Conservation (phyloP, 2,888 invertebrate genomes). For the Crepidodera aurea region DNA sequence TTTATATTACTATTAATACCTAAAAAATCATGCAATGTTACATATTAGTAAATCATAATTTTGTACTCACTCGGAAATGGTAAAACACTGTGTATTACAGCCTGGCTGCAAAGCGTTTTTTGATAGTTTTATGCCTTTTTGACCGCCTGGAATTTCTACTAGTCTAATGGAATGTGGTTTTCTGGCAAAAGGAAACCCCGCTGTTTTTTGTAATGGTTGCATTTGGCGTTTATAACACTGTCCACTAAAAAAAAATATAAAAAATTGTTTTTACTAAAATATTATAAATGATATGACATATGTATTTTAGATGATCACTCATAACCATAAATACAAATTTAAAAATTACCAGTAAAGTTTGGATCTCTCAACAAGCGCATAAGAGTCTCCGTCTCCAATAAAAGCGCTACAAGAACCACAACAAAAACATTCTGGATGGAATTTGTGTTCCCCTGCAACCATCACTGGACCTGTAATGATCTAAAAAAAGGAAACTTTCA, state of each 20-base stretch:
- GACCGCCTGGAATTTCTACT: slow-evolving; percentile 78
- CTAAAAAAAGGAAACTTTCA: slow-evolving; percentile 48
- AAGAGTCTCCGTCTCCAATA: slow-evolving; percentile 92
- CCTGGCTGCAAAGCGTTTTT: slow-evolving; percentile 65
- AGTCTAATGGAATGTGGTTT: slow-evolving; percentile 85
- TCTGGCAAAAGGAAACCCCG: slow-evolving; percentile 60
- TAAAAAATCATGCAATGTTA: slow-evolving; percentile 6
- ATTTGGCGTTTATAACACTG: slow-evolving; percentile 78
- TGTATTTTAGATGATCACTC: background rate
- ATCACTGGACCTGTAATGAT: slow-evolving; percentile 88
- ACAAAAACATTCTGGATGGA: slow-evolving; percentile 95
- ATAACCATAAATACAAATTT: background rate
- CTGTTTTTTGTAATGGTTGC: slow-evolving; percentile 68
- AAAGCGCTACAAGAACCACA: slow-evolving; percentile 82
- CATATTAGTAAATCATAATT: background rate
- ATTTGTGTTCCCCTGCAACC: slow-evolving; percentile 94
- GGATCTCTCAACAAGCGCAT: slow-evolving; percentile 89
- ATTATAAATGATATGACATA: background rate
- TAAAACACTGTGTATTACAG: slow-evolving; percentile 67
- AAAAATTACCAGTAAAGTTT: slow-evolving; percentile 80
- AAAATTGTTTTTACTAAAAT: background rate
- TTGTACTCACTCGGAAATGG: slow-evolving; percentile 74
- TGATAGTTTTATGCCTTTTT: slow-evolving; percentile 71
- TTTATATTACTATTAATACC: background rate
- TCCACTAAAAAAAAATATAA: slow-evolving; percentile 65